These are phyloP conservation scores for Hyphantria cunea DNA, from an alignment of 1,140 invertebrate genomes.

Conservation along the genomic window DNA sequence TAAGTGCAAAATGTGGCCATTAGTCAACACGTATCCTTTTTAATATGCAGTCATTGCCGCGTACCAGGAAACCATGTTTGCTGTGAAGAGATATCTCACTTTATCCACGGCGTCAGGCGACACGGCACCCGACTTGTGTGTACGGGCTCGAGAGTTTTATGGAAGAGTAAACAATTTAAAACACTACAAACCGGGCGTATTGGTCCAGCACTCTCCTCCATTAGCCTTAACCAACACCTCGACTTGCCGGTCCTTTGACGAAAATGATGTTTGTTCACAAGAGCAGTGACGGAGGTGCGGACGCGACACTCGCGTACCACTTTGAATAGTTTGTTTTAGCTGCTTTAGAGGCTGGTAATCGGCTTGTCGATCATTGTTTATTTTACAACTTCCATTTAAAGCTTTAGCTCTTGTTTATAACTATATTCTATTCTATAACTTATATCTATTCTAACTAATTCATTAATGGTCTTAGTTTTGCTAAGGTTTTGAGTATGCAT, in stretches of 20 bases:
- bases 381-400: slow-evolving; percentile 11
- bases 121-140: slow-evolving; percentile 44
- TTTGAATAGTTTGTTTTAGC: slow-evolving; percentile 65
- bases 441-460: too few relatives aligned
- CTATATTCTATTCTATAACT: too few relatives aligned
- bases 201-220: slow-evolving; percentile 76
- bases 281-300: slow-evolving; percentile 59
- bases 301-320: slow-evolving; percentile 63
- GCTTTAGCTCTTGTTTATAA: too few relatives aligned
- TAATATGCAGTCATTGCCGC: slow-evolving; percentile 15
- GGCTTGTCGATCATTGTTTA: slow-evolving; percentile 38
- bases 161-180: slow-evolving; percentile 78
- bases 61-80: slow-evolving; percentile 34
- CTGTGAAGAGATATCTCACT: slow-evolving; percentile 38
- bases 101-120: slow-evolving; percentile 34
- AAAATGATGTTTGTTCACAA: slow-evolving; percentile 70
- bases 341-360: slow-evolving; percentile 44
- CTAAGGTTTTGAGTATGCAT: neutral
- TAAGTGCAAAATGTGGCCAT: slow-evolving; percentile 13
- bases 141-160: slow-evolving; percentile 68
- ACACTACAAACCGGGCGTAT: slow-evolving; percentile 71
- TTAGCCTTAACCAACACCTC: slow-evolving; percentile 74
- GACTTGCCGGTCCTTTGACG: slow-evolving; percentile 65
- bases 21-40: slow-evolving; percentile 26
- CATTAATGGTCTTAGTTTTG: too few relatives aligned